Base-by-base conservation (phyloP, 2,797 vertebrate genomes). In the Moxostoma hubbsi region DNA sequence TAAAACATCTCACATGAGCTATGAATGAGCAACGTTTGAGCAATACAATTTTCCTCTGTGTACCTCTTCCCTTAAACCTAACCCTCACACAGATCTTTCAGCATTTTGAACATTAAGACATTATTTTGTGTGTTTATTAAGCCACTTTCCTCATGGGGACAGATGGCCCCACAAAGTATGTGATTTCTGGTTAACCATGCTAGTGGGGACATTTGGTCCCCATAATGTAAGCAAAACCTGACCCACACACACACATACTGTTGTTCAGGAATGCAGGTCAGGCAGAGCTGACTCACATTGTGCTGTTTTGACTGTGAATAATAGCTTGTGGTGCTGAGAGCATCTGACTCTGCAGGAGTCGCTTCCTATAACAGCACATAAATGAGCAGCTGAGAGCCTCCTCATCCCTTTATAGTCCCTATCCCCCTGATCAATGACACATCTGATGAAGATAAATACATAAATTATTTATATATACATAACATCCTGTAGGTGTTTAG, bases 211-310 rank as follows among this genome's bases (percentile, higher is more conserved):
- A 36, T 36, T 36, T 36, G 36, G 36, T 36, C 36, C 36, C 36
- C 36, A 36, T 36, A 36, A 36, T 36, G 36, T 36, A 36, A 36
- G 36, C 36, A 36, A 36, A 36, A 36, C 36, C 36, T 36, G 36
- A 36, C 36, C 36, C 36, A 36, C 36, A 36, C 36, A 36, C 36
- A 36, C 36, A 36, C 36, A 24, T 18, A 36, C 3, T 45, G 55
- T 84, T 80, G 75, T 84, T 88, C 80, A 81, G 71, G 45, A 59
- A 65, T 84, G 58, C 86, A 80, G 84, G 65, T 76, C 73, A 86
- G 79, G 78, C 72, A 84, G 77, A 82, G 85, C 82, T 90, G 88
- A 88, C 80, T 89, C 85, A 89, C 84, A 76, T 79, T 13, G 82
- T 53, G 12, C 70, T 64, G 51, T 71, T 82, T 78, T 53, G 79